Evolutionary conservation across 2,797 vertebrate species (phyloP).

Genomic region (Sebastes diaconus): DNA sequence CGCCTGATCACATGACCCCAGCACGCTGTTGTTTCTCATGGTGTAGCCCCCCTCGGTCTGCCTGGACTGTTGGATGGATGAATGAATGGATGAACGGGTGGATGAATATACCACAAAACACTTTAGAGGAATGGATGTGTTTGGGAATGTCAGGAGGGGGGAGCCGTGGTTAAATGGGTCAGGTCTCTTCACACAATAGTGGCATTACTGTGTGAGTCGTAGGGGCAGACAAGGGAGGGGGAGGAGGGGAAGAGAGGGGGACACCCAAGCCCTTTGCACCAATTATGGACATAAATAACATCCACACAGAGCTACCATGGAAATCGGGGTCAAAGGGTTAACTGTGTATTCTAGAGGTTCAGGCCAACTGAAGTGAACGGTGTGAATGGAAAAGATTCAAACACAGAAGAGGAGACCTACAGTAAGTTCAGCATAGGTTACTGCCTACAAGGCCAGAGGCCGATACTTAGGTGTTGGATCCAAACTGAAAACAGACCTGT

Average conservation of each 20-base stretch:
- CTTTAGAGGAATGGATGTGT: constrained; percentile 67
- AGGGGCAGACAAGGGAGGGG: constrained; percentile 49
- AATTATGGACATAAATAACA: constrained; percentile 82
- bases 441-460: not conserved
- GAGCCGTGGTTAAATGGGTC: constrained; percentile 78
- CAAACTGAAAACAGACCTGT: not conserved
- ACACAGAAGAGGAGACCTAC: constrained; percentile 9
- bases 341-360: constrained; percentile 62
- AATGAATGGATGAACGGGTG: constrained; percentile 72
- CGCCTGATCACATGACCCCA: constrained; percentile 63
- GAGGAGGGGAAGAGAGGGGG: constrained; percentile 14
- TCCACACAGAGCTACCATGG: constrained; percentile 67
- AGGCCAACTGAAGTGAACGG: constrained; percentile 22
- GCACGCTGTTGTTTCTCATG: constrained; percentile 67
- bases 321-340: constrained; percentile 78
- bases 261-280: constrained; percentile 48
- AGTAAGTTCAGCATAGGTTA: not conserved
- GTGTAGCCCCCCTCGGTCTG: constrained; percentile 40
- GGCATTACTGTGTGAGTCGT: constrained; percentile 69
- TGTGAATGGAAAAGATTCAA: constrained; percentile 23
- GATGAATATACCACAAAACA: constrained; percentile 72
- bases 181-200: constrained; percentile 75
- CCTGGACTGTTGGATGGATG: constrained; percentile 59
- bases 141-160: constrained; percentile 62
- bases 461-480: not conserved